These are phyloP conservation scores for Maniola jurtina DNA, from an alignment of 1,140 invertebrate species.

Conservation along the genomic window DNA sequence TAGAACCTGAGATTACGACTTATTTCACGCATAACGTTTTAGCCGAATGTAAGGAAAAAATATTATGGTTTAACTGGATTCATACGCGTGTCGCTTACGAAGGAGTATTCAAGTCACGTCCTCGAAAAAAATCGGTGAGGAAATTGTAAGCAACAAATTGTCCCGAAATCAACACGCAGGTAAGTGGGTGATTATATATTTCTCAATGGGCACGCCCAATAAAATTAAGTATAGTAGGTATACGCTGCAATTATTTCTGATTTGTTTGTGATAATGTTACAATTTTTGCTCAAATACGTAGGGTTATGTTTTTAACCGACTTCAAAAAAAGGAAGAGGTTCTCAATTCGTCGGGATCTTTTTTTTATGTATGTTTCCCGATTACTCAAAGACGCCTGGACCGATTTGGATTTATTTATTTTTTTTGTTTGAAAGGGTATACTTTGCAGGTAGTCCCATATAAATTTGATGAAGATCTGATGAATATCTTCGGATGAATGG, in stretches of 20 bases:
- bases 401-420: too few relatives aligned
- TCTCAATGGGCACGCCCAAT: constrained; percentile 9
- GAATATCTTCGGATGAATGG: too few relatives aligned
- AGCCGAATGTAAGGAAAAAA: background rate
- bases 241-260: background rate
- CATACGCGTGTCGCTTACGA: background rate
- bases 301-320: too few relatives aligned
- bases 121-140: constrained; percentile 10
- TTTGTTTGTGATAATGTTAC: background rate
- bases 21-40: too few relatives aligned
- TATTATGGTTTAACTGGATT: background rate
- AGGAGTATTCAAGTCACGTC: constrained; percentile 11
- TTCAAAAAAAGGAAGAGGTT: too few relatives aligned
- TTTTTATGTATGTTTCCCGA: too few relatives aligned
- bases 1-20: too few relatives aligned
- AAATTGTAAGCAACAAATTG: constrained; percentile 3
- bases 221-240: constrained; percentile 7
- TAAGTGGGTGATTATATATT: constrained; percentile 9
- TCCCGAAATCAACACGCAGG: background rate
- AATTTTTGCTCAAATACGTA: background rate
- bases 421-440: too few relatives aligned
- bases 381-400: too few relatives aligned
- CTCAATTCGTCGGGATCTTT: too few relatives aligned
- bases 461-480: too few relatives aligned
- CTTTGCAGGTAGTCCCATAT: too few relatives aligned